Percentiles rank a stretch among this genome's conserved stretches.
These are phyloP conservation scores for Resseliella maxima DNA, from an alignment of 2,888 invertebrate species.

Conservation along the genomic window DNA sequence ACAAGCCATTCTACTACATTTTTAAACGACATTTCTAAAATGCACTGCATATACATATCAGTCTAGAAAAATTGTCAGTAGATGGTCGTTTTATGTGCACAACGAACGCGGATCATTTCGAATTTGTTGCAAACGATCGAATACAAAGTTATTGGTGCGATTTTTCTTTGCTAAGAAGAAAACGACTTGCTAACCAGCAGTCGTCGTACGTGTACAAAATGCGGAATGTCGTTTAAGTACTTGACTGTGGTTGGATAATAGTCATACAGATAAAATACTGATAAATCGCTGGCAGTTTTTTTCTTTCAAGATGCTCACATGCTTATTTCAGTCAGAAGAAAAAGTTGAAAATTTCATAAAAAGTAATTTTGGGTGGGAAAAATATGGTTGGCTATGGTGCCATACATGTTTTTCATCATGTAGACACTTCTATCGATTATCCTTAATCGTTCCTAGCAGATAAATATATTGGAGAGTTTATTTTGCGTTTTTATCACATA, in stretches of 20 bases:
- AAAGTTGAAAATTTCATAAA: conserved; percentile 40
- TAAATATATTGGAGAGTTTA: conserved; percentile 42
- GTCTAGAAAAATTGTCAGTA: conserved; percentile 22
- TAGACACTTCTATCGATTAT: conserved; percentile 23
- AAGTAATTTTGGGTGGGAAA: conserved; percentile 8
- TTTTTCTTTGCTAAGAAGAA: conserved; percentile 8
- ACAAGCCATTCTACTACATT: conserved; percentile 3
- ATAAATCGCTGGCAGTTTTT: conserved; percentile 18
- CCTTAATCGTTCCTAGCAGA: conserved; percentile 45
- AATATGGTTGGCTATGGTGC: conserved; percentile 8
- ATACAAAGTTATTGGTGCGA: conserved; percentile 49
- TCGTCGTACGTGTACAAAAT: conserved; percentile 32
- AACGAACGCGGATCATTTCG: background rate
- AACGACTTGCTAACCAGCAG: conserved; percentile 51
- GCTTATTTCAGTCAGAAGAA: background rate
- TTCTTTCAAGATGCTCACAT: background rate
- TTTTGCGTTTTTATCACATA: conserved; percentile 47
- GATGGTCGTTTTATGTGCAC: conserved; percentile 24
- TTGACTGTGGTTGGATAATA: conserved; percentile 16
- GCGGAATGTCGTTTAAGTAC: conserved; percentile 25
- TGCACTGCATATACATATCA: background rate
- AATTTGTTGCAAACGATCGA: conserved; percentile 53
- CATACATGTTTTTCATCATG: conserved; percentile 18
- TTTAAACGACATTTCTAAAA: conserved; percentile 27
- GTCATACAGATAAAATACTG: conserved; percentile 51